Percentiles rank a stretch among this genome's conserved stretches.
phyloP scores from a whole-genome alignment of 2,113 vertebrate species.

The Smithornis capensis region DNA sequence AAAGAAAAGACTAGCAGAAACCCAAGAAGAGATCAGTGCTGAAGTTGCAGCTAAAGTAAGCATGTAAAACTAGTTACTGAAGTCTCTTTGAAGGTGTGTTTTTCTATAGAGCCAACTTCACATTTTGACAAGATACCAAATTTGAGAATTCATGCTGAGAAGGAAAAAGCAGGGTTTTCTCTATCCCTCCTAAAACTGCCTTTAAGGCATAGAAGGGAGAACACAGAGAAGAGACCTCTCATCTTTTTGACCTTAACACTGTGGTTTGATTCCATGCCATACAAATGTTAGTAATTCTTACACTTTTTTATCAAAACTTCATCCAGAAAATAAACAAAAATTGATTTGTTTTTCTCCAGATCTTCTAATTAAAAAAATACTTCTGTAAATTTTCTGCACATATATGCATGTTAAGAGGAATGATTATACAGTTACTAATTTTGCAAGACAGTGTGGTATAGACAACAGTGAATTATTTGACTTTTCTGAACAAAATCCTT shows the following conservation, averaged over 20 bases:
- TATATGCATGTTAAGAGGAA: neutral
- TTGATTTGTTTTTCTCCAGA: neutral
- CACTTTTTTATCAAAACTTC: neutral
- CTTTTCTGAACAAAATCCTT: neutral
- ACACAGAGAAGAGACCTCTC: neutral
- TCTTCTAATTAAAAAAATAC: neutral
- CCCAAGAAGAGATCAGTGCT: constrained; percentile 98
- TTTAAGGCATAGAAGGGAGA: neutral
- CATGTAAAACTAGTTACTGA: neutral
- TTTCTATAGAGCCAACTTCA: neutral
- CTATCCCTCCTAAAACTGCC: neutral
- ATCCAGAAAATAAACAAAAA: neutral
- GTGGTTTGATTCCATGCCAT: neutral
- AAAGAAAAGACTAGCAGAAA: constrained; percentile 97
- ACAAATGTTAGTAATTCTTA: neutral
- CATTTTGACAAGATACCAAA: neutral
- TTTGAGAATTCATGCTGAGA: neutral
- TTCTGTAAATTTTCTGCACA: neutral
- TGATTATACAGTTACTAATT: neutral
- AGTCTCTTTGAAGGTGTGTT: neutral
- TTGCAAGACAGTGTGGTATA: neutral
- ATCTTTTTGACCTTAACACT: neutral
- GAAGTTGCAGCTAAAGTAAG: constrained; percentile 97
- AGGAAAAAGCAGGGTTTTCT: neutral
- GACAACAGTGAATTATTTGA: neutral